Base-by-base conservation (phyloP, 2,888 invertebrate species). In the Hemithea aestivaria region DNA sequence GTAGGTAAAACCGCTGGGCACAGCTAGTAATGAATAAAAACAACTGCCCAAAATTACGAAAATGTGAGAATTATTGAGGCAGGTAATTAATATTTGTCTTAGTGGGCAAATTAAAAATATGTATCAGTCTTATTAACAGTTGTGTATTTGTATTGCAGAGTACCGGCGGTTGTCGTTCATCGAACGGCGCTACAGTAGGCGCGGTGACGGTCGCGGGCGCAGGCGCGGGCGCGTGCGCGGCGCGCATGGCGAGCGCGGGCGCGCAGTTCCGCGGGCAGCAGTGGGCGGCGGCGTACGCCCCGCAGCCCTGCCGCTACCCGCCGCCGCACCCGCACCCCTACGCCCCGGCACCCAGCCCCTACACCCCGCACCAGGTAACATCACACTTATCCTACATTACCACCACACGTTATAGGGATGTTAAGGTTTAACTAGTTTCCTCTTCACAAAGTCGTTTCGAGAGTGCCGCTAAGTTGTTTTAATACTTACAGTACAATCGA, bases 231-330 rank as follows among this genome's bases (percentile, higher is more conserved):
- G 73, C 82, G 83, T 78, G 87, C 84, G 79, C 85, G 66, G 72
- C 87, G 85, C 77, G 88, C 82, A 78, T 88, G 87, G 76, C 88
- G 73, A 74, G 85, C 88, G 80, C 88, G 56, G 83, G 84, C 73
- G 82, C 82, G 54, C 83, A 85, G 73, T 83, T 59, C 76, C 84
- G 84, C 81, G 81, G 82, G 58, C 84, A 84, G 81, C 83, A 83
- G 81, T 85, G 84, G 83, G 74, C 81, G 50, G 71, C 85, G 71
- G 81, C 84, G 20, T 85, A 83, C 65, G 73, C 83, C 74, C 80
- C 84, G 74, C 84, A 74, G 69, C 84, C 84, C 67, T 84, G 84
- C 75, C 84, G 84, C 76, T 84, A 84, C 67, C 83, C 84, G 74
- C 84, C 84, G 76, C 84, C 85, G 50, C 84, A 83, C 64, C 74